phyloP scores from a whole-genome alignment of 2,888 invertebrate genomes.

The Prenolepis imparis region DNA sequence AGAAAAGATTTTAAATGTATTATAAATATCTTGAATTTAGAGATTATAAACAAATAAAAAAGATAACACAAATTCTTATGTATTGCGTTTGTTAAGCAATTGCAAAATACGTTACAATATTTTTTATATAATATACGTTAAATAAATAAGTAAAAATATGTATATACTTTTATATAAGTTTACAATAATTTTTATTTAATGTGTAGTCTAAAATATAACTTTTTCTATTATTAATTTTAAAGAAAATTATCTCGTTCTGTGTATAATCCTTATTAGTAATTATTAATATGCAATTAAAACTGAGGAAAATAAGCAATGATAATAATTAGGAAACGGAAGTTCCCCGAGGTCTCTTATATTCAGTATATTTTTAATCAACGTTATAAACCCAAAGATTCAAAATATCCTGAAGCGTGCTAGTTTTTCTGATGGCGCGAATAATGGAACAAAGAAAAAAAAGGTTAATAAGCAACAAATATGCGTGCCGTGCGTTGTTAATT shows the following conservation, averaged over 20 bases:
- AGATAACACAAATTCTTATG: too few relatives aligned
- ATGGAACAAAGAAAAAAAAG: not conserved
- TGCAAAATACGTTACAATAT: too few relatives aligned
- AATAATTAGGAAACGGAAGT: not conserved
- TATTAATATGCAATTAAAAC: not conserved
- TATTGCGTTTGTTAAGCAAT: too few relatives aligned
- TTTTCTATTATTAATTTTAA: not conserved
- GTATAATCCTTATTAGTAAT: not conserved
- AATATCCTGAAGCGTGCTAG: not conserved
- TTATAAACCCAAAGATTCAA: not conserved
- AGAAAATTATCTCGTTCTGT: not conserved
- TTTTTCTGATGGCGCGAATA: not conserved
- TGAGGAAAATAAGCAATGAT: not conserved
- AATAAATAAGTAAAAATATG: too few relatives aligned
- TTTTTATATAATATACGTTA: too few relatives aligned
- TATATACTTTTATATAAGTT: not conserved
- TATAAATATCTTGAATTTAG: too few relatives aligned
- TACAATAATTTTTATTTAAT: not conserved
- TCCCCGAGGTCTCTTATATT: not conserved
- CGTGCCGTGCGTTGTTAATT: not conserved
- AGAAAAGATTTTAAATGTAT: too few relatives aligned
- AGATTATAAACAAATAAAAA: too few relatives aligned
- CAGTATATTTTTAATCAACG: not conserved
- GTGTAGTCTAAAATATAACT: not conserved
- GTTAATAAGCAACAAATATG: not conserved